Percentiles rank a stretch among this genome's conserved stretches.
phyloP scores from a whole-genome alignment of 2,113 vertebrate species.

The Myodes glareolus region DNA sequence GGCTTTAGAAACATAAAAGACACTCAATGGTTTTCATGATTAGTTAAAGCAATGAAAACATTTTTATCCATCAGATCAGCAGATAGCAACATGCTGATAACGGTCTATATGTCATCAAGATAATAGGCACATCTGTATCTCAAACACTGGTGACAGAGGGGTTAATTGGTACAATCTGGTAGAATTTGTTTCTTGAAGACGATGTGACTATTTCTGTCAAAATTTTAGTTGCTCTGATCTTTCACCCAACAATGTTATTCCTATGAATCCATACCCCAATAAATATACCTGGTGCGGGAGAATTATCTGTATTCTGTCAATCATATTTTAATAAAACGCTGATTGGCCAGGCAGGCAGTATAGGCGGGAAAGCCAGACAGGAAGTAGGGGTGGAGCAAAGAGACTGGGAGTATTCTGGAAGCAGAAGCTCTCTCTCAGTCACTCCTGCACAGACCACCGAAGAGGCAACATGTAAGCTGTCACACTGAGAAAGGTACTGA shows the following conservation, averaged over 20 bases:
- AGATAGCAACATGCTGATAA: neutral
- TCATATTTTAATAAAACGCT: too few species aligned
- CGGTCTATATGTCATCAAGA: neutral
- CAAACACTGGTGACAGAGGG: neutral
- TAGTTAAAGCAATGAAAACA: conserved; percentile 34
- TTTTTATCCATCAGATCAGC: neutral
- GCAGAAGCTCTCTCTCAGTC: too few species aligned
- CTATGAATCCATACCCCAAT: conserved; percentile 11
- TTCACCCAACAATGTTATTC: conserved; percentile 37
- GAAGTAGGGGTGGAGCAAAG: too few species aligned
- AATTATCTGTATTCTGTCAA: too few species aligned
- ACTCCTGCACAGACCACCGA: too few species aligned
- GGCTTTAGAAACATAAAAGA: conserved; percentile 47
- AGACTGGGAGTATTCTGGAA: too few species aligned
- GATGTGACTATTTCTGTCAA: conserved; percentile 36
- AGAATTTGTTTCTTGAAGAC: neutral
- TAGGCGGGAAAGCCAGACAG: too few species aligned
- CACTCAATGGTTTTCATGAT: conserved; percentile 1
- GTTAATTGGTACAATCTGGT: neutral
- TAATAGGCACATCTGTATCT: neutral
- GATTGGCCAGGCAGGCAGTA: too few species aligned
- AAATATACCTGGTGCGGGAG: conserved; percentile 23
- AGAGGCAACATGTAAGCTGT: too few species aligned
- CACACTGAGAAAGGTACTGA: too few species aligned
- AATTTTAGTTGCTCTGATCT: conserved; percentile 25